Conservation (phyloP, 1,140 invertebrate species). For the Homarus americanus region DNA sequence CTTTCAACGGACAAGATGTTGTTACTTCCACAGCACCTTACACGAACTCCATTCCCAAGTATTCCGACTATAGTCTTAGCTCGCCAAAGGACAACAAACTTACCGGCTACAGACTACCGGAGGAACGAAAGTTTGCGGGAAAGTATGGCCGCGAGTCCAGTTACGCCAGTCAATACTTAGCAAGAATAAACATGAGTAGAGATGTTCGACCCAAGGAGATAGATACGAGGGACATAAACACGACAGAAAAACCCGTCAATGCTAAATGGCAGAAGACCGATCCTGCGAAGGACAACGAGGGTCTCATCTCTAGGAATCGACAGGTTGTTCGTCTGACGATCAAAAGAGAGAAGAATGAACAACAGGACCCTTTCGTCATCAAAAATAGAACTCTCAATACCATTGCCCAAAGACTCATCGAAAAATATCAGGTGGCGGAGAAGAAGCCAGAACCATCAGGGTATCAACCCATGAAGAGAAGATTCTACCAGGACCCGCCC, state of each 20-base stretch:
- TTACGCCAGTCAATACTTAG: constrained; percentile 43
- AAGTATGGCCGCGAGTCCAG: constrained; percentile 27
- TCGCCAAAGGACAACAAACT: not conserved
- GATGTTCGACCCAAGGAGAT: constrained; percentile 57
- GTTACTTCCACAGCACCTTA: not conserved
- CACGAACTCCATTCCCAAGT: constrained; percentile 17
- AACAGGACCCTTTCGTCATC: constrained; percentile 51
- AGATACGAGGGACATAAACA: constrained; percentile 70
- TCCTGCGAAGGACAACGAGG: constrained; percentile 17
- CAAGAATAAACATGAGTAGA: constrained; percentile 32
- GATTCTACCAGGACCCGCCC: not conserved
- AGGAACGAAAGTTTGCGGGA: constrained; percentile 37
- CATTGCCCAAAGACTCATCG: constrained; percentile 71
- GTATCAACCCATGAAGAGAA: not conserved
- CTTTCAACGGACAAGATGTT: not conserved
- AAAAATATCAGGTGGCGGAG: constrained; percentile 71
- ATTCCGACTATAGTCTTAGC: not conserved
- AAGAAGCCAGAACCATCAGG: constrained; percentile 25
- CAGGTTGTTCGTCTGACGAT: constrained; percentile 72
- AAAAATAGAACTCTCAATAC: constrained; percentile 70
- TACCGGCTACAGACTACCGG: not conserved
- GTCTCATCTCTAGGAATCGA: constrained; percentile 60
- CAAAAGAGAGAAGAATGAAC: constrained; percentile 63
- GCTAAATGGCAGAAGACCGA: constrained; percentile 24
- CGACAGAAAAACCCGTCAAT: constrained; percentile 30